Conservation (phyloP, 2,113 vertebrate genomes). For the Corvus cornix region DNA sequence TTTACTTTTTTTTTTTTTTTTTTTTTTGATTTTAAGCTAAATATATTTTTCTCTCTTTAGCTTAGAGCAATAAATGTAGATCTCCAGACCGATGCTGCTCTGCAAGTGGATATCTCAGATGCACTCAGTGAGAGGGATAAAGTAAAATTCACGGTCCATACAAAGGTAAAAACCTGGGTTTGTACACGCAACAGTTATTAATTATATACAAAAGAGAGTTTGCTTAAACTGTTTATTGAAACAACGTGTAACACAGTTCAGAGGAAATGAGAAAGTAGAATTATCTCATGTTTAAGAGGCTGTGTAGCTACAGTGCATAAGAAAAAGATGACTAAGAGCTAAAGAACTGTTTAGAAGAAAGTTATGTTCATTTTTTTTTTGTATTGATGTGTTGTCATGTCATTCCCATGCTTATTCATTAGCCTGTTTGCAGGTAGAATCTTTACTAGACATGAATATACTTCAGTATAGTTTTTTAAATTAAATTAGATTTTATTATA, state of each 20-base stretch:
- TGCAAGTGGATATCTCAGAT: constrained; percentile 98
- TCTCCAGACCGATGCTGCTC: constrained; percentile 93
- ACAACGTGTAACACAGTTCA: neutral
- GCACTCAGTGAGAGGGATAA: constrained; percentile 98
- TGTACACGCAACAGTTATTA: neutral
- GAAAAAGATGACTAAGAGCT: neutral
- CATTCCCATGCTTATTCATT: neutral
- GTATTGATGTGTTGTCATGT: neutral
- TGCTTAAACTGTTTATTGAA: neutral
- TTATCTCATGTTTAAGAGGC: neutral
- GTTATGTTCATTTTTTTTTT: neutral
- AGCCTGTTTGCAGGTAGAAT: neutral
- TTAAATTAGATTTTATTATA: neutral
- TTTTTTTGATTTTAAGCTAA: neutral
- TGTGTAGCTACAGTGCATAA: neutral
- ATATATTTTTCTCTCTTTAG: constrained; percentile 73
- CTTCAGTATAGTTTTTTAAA: neutral
- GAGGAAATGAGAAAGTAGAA: neutral
- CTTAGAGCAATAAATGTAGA: constrained; percentile 94
- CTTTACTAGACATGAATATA: neutral
- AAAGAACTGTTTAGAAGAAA: neutral
- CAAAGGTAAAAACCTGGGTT: constrained; percentile 84
- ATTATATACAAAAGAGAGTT: neutral
- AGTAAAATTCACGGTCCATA: constrained; percentile 99
- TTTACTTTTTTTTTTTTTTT: neutral